Evolutionary conservation across 2,113 vertebrate species (phyloP).

Genomic region (Todiramphus chloris): DNA sequence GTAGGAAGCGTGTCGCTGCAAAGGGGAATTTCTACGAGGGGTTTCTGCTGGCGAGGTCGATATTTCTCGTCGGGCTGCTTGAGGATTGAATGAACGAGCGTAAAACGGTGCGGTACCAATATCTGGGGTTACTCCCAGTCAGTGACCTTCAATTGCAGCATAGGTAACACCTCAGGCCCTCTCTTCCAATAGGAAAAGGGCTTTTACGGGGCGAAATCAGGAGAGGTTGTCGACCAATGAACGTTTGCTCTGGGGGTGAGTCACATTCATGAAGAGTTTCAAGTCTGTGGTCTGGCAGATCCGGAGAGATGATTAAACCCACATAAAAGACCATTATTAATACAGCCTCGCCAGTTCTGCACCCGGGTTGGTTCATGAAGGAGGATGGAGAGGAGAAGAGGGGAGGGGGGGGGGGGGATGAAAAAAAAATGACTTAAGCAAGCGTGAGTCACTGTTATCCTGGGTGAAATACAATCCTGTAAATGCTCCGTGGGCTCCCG

Average conservation of each 20-base stretch:
- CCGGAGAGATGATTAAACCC: slow-evolving; percentile 40
- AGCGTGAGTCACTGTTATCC: background rate
- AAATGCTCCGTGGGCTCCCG: background rate
- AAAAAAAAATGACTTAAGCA: background rate
- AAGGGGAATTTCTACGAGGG: background rate
- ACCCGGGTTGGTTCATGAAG: background rate
- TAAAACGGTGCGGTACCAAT: background rate
- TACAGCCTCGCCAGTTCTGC: background rate
- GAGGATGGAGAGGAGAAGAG: background rate
- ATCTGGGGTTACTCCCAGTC: slow-evolving; percentile 46
- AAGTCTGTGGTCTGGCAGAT: slow-evolving; percentile 51
- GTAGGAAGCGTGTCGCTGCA: background rate
- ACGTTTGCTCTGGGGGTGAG: background rate
- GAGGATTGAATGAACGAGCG: background rate
- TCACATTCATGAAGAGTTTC: slow-evolving; percentile 50
- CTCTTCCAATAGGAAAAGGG: slow-evolving; percentile 49
- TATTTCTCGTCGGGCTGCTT: background rate
- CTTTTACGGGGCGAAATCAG: slow-evolving; percentile 14
- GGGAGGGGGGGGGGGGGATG: no score
- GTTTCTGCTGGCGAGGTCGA: background rate
- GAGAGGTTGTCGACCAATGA: slow-evolving; percentile 56
- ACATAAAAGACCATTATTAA: slow-evolving; percentile 61
- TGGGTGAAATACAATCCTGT: background rate
- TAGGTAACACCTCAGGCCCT: slow-evolving; percentile 54
- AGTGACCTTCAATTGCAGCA: slow-evolving; percentile 17